phyloP scores from a whole-genome alignment of 2,797 vertebrate genomes.

The Pachyuromys duprasi region DNA sequence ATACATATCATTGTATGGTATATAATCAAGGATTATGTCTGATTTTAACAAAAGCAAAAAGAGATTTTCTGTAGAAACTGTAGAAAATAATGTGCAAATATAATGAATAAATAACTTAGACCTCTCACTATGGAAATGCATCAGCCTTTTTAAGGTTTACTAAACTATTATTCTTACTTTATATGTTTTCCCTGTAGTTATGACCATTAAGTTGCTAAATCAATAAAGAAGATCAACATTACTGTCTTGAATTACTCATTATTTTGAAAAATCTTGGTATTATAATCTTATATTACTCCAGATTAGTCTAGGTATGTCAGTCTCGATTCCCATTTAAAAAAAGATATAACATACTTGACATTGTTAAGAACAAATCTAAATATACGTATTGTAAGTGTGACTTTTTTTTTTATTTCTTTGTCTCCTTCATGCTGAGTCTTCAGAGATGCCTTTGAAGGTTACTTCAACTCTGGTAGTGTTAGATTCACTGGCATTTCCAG shows the following conservation, averaged over 20 bases:
- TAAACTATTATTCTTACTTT: not conserved
- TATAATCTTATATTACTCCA: not conserved
- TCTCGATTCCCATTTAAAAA: not conserved
- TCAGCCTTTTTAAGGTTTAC: not conserved
- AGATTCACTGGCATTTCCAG: not conserved
- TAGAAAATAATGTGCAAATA: not conserved
- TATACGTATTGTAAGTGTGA: not conserved
- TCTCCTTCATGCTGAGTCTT: not conserved
- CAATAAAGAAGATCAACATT: not conserved
- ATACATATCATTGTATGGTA: not conserved
- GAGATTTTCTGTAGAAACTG: not conserved
- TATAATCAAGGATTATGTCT: not conserved
- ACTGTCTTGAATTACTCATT: not conserved
- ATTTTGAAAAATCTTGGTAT: not conserved
- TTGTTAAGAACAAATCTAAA: not conserved
- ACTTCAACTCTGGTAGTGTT: not conserved
- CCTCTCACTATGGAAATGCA: not conserved
- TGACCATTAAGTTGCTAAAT: not conserved
- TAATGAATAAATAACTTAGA: not conserved
- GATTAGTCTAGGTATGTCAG: not conserved
- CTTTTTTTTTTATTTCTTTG: not conserved
- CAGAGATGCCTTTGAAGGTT: not conserved
- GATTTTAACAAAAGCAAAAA: not conserved
- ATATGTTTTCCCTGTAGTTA: not conserved
- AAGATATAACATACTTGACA: not conserved